phyloP scores from a whole-genome alignment of 2,797 vertebrate species.

The Gymnothorax reevesii region DNA sequence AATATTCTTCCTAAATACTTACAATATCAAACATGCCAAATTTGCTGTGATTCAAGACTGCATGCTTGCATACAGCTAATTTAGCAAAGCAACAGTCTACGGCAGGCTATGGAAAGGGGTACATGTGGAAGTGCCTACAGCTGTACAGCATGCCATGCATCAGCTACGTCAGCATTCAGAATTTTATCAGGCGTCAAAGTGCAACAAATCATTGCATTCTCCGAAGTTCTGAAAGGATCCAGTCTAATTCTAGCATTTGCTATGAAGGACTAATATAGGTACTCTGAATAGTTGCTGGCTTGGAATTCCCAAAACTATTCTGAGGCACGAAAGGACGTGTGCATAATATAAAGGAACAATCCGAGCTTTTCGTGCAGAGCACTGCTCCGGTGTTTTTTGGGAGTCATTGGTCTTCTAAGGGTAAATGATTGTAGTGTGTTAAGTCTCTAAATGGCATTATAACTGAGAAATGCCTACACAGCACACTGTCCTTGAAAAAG shows the following conservation, averaged over 20 bases:
- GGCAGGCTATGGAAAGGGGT: background rate
- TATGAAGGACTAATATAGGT: background rate
- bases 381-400: background rate
- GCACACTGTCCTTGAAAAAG: conserved; percentile 14
- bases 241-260: conserved; percentile 7
- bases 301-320: background rate
- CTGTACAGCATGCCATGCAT: background rate
- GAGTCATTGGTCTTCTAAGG: background rate
- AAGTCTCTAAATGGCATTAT: conserved; percentile 1
- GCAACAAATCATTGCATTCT: background rate
- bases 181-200: background rate
- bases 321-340: background rate
- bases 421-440: background rate
- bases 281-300: background rate
- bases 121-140: background rate
- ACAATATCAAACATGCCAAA: background rate
- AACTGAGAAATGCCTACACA: background rate
- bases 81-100: background rate
- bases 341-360: conserved; percentile 1
- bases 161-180: background rate
- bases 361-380: background rate
- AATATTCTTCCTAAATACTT: background rate
- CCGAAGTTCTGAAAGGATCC: background rate
- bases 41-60: background rate
- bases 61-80: background rate